Conservation (phyloP, 2,797 vertebrate genomes). For the Amphiprion clarkii region DNA sequence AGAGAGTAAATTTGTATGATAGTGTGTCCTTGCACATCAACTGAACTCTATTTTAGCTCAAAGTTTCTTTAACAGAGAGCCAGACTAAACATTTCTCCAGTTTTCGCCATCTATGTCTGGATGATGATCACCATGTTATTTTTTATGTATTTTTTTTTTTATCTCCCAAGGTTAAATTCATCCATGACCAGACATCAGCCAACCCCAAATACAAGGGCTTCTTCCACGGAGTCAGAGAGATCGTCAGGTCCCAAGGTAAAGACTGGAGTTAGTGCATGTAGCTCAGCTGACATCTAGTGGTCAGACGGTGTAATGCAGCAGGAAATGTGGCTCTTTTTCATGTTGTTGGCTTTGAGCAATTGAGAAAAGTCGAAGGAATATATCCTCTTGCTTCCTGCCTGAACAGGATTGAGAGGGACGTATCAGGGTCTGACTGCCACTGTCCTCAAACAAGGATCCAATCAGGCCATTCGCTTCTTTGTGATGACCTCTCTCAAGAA, state of each 20-base stretch:
- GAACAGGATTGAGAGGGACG: constrained; percentile 90
- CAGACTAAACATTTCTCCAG: constrained; percentile 15
- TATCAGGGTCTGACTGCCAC: constrained; percentile 97
- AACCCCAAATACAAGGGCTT: constrained; percentile 95
- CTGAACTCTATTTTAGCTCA: not conserved
- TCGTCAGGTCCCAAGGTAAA: constrained; percentile 91
- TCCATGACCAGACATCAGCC: constrained; percentile 94
- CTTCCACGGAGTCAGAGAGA: constrained; percentile 93
- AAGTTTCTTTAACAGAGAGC: not conserved
- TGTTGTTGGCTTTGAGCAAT: not conserved
- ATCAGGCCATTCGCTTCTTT: constrained; percentile 96
- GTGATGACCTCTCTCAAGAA: constrained; percentile 97
- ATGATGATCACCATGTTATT: constrained; percentile 13
- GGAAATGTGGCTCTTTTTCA: not conserved
- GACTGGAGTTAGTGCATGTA: not conserved
- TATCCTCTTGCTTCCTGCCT: not conserved
- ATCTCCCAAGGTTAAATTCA: constrained; percentile 93
- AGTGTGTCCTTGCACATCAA: not conserved
- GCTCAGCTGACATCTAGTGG: constrained; percentile 67
- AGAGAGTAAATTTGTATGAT: not conserved
- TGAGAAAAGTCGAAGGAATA: not conserved
- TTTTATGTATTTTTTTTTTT: constrained; percentile 4
- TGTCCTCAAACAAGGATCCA: constrained; percentile 95
- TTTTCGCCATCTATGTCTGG: not conserved
- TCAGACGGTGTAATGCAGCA: constrained; percentile 28